Base-by-base conservation (phyloP, 1,140 invertebrate species). In the Galleria mellonella region DNA sequence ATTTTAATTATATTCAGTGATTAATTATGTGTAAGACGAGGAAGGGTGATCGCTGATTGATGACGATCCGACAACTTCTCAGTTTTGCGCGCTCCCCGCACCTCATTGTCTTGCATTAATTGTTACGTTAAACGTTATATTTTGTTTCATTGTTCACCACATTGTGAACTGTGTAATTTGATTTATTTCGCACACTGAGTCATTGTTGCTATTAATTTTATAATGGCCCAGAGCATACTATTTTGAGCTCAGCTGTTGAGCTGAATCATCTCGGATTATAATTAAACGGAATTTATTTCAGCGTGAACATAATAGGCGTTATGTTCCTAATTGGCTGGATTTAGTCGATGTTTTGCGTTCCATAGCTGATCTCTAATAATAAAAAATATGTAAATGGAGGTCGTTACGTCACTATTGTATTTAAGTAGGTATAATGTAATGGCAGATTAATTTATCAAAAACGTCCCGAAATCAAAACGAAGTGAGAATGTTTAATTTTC, bases 1-100 rank as follows among this genome's bases (percentile, higher is more conserved):
- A 74, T 82, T 83, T 83, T 83, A 83, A 83, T 83, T 82, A 83
- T 76, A 82, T 76, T 63, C 62, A 59, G 56, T 84, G 81, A 81
- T 84, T 78, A 84, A 84, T 84, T 82, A 81, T 79, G 61, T 77
- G 61, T 78, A 62, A 68, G 67, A 61, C 59, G 56, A 56, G 48
- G 58, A 49, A 51, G 59, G 45, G 44, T 40, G 58, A 77, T 74
- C 49, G 59, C 67, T 82, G 75, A 82, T 82, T 84, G 77, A 84
- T 84, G 67, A 70, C 50, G 43, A 66, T 58, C 17, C 62, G 58
- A 29, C 43, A 61, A 53, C 48, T 60, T 58, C 55, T 47, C 55
- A 50, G 53, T 53, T 55, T 52, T 32, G 33, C 53, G 38, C 56
- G 65, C 70, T 55, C 36, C 33, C 40, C 44, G 57, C 38, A 30